Conservation (phyloP, 2,888 invertebrate species). For the Metalampra italica region DNA sequence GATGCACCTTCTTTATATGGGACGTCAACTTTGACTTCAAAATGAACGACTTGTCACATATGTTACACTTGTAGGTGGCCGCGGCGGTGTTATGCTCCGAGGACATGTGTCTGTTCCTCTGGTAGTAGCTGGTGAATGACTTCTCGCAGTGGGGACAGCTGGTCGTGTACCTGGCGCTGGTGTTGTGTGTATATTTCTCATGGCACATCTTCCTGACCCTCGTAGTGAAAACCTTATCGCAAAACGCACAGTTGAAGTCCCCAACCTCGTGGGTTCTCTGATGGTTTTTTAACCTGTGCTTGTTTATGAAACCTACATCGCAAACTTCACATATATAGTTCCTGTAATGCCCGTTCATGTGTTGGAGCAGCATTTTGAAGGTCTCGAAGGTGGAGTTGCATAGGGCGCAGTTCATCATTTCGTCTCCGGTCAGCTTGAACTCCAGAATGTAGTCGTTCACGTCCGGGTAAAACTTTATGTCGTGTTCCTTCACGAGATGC, state of each 20-base stretch:
- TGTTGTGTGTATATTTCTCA: constrained; percentile 63
- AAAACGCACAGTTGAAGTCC: constrained; percentile 51
- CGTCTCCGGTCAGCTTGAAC: constrained; percentile 47
- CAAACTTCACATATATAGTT: constrained; percentile 63
- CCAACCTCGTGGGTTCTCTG: constrained; percentile 56
- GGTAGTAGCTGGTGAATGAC: constrained; percentile 60
- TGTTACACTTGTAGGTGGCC: constrained; percentile 60
- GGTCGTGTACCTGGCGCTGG: constrained; percentile 50
- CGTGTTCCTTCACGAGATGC: constrained; percentile 48
- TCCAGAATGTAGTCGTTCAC: constrained; percentile 57
- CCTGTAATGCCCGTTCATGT: constrained; percentile 67
- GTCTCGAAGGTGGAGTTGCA: constrained; percentile 60
- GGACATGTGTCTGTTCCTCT: constrained; percentile 61
- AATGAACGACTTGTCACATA: constrained; percentile 62
- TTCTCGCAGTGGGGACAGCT: constrained; percentile 60
- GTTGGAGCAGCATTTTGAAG: constrained; percentile 61
- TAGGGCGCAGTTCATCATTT: constrained; percentile 51
- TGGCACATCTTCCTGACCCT: constrained; percentile 52
- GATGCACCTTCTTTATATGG: constrained; percentile 63
- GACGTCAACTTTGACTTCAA: constrained; percentile 59
- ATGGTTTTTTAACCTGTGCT: constrained; percentile 54
- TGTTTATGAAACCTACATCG: constrained; percentile 60
- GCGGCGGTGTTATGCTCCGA: constrained; percentile 53
- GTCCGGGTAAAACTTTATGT: constrained; percentile 52
- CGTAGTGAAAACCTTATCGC: constrained; percentile 58